These are phyloP conservation scores for Columba livia DNA, from an alignment of 2,113 vertebrate genomes.

Conservation along the genomic window DNA sequence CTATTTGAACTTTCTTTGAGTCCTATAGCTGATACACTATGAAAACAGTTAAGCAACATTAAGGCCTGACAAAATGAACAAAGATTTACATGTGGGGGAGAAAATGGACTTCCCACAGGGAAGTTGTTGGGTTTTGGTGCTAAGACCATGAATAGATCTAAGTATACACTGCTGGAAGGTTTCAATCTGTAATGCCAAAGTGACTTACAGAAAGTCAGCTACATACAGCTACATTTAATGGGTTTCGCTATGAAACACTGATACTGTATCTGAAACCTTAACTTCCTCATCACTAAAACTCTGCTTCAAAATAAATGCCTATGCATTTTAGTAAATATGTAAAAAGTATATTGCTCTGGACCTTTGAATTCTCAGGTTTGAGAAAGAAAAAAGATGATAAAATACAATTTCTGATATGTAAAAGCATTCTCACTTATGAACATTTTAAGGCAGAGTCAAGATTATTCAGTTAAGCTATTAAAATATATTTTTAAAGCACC, in stretches of 20 bases:
- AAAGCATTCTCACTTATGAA: background rate
- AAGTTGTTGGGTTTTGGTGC: background rate
- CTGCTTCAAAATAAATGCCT: background rate
- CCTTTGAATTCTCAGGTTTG: background rate
- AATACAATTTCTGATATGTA: background rate
- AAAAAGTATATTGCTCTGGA: background rate
- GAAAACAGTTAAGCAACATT: background rate
- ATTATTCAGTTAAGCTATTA: background rate
- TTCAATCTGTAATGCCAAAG: background rate
- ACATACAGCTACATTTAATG: background rate
- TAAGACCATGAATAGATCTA: background rate
- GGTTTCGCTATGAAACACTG: background rate
- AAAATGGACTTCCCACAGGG: background rate
- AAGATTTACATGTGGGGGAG: background rate
- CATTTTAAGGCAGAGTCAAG: background rate
- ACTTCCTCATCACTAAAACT: background rate
- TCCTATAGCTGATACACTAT: rapidly evolving
- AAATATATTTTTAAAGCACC: background rate
- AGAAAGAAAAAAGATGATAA: background rate
- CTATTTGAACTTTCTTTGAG: background rate
- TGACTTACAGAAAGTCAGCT: background rate
- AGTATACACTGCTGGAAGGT: background rate
- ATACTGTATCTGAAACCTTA: background rate
- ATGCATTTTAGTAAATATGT: background rate
- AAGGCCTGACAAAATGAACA: background rate